Evolutionary conservation across 2,797 vertebrate genomes (phyloP).

Genomic region (Pseudochirops cupreus): DNA sequence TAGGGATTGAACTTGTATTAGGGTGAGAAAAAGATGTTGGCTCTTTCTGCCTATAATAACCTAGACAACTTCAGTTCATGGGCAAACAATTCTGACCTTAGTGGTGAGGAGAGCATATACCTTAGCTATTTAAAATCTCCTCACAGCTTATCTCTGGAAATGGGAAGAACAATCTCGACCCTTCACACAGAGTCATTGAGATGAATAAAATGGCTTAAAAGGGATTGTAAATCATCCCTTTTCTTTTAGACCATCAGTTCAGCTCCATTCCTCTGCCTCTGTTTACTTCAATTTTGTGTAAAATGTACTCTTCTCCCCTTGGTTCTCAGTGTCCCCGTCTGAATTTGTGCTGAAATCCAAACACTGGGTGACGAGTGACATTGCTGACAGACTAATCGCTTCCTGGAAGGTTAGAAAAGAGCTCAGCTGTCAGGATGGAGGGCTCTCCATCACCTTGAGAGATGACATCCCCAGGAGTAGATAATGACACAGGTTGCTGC

Average conservation of each 20-base stretch:
- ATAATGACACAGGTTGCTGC: background rate
- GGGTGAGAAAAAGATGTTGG: background rate
- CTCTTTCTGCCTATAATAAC: background rate
- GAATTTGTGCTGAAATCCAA: background rate
- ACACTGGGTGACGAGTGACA: background rate
- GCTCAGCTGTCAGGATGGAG: background rate
- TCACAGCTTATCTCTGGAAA: background rate
- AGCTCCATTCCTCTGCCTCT: background rate
- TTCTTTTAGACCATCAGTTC: background rate
- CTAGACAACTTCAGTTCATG: background rate
- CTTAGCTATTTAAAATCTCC: background rate
- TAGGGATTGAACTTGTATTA: background rate
- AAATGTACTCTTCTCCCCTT: background rate
- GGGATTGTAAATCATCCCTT: background rate
- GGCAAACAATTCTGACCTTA: background rate
- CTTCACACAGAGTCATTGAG: background rate
- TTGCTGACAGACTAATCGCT: background rate
- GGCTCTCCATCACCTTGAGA: background rate
- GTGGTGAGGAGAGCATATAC: background rate
- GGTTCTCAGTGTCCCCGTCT: background rate
- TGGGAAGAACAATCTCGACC: background rate
- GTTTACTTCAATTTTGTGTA: conserved; percentile 1
- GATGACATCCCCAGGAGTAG: background rate
- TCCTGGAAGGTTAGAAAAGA: conserved; percentile 8
- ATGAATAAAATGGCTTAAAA: background rate